Evolutionary conservation across 2,888 invertebrate species (phyloP).

Genomic region (Cenopis cana): DNA sequence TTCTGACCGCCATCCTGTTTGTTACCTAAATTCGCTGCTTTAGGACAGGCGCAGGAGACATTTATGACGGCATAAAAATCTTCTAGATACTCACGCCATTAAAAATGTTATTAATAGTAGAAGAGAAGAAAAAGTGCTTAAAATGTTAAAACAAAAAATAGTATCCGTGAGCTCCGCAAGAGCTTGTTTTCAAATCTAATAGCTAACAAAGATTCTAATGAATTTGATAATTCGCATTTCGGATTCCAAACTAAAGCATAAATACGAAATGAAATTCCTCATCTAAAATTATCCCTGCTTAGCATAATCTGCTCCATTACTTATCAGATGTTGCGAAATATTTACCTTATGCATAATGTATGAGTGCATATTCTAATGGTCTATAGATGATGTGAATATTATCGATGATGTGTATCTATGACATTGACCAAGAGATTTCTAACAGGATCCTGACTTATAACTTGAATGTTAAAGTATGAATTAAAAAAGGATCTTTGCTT

Average conservation of each 20-base stretch:
- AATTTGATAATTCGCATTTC: not conserved
- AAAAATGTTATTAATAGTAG: not conserved
- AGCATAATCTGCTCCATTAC: constrained; percentile 31
- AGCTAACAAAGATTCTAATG: not conserved
- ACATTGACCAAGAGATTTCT: constrained; percentile 43
- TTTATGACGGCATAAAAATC: too few species aligned
- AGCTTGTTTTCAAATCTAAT: not conserved
- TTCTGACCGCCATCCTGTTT: too few species aligned
- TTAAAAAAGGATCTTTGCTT: not conserved
- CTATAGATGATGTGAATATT: not conserved
- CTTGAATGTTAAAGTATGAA: constrained; percentile 2
- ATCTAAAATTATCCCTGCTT: constrained; percentile 13
- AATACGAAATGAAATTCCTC: constrained; percentile 14
- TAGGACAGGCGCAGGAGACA: too few species aligned
- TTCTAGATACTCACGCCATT: not conserved
- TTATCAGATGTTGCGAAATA: constrained; percentile 37
- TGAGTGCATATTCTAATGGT: constrained; percentile 17
- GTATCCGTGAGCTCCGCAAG: not conserved
- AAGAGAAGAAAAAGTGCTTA: not conserved
- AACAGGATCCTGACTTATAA: constrained; percentile 9
- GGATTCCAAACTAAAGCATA: not conserved
- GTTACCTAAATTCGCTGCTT: too few species aligned
- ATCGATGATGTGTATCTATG: constrained; percentile 18
- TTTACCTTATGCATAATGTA: constrained; percentile 32
- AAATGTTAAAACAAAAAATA: not conserved